Conservation (phyloP, 2,113 vertebrate genomes). For the Turnix velox region DNA sequence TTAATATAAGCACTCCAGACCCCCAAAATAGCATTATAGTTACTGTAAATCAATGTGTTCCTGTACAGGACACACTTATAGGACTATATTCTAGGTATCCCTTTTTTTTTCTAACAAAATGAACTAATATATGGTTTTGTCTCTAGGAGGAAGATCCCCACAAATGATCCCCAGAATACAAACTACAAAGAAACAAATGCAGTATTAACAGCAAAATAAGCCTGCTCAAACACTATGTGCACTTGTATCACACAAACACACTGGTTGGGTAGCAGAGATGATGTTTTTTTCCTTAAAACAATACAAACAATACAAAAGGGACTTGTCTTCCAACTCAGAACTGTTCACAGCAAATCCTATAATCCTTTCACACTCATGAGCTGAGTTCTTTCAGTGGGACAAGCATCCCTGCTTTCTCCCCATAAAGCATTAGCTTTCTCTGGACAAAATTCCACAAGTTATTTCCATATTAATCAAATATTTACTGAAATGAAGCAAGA, state of each 20-base stretch:
- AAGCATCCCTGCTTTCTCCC: neutral
- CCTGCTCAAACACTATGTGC: neutral
- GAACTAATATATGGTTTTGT: neutral
- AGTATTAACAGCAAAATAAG: neutral
- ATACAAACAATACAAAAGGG: neutral
- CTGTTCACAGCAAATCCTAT: neutral
- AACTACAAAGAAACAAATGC: neutral
- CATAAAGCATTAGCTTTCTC: neutral
- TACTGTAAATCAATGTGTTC: constrained; percentile 31
- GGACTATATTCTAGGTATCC: neutral
- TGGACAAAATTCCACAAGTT: neutral
- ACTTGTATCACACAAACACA: neutral
- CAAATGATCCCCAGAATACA: neutral
- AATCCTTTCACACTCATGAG: neutral
- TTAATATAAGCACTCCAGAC: constrained; percentile 28
- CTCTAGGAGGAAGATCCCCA: neutral
- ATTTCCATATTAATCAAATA: constrained; percentile 1
- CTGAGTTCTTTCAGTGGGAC: neutral
- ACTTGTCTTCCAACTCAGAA: neutral
- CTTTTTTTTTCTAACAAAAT: neutral
- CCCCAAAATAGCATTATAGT: constrained; percentile 17
- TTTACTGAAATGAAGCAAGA: neutral
- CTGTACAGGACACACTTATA: neutral
- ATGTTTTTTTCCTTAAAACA: neutral
- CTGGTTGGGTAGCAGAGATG: neutral